A percentile compares a stretch with the other conserved stretches of the same genome.
These are phyloP conservation scores for Mormyrus hasselquistii DNA, from an alignment of 2,797 vertebrate genomes.

Conservation along the genomic window DNA sequence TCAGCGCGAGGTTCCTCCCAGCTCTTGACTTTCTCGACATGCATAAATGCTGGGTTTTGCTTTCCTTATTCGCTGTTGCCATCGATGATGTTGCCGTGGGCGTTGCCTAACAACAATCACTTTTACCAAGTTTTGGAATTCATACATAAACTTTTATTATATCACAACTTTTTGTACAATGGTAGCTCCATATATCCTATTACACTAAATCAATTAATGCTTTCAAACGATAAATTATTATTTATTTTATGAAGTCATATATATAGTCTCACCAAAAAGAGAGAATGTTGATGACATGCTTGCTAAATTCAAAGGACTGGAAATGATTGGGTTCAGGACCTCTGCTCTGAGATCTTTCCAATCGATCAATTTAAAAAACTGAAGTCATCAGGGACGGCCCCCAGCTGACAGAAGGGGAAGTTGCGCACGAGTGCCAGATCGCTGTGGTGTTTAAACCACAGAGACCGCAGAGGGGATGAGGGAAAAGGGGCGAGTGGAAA, in stretches of 20 bases:
- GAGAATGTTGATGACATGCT: neutral
- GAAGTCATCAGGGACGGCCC: neutral
- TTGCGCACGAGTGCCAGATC: neutral
- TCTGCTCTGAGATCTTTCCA: neutral
- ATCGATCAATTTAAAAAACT: neutral
- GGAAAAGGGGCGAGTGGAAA: neutral
- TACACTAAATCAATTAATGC: neutral
- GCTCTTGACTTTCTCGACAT: neutral
- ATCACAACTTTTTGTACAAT: neutral
- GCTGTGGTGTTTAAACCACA: neutral
- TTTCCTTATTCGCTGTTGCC: neutral
- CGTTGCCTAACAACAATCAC: neutral
- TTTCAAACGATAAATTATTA: neutral
- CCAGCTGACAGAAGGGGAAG: neutral
- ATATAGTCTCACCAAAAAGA: neutral
- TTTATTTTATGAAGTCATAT: neutral
- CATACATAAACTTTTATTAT: neutral
- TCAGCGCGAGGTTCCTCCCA: neutral
- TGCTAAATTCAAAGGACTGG: neutral
- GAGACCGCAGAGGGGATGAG: neutral
- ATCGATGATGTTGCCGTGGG: neutral
- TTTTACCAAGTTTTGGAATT: neutral
- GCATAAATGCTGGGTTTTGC: constrained; percentile 7
- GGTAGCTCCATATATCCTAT: neutral
- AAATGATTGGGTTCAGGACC: neutral